Evolutionary conservation across 2,113 vertebrate genomes (phyloP), one percentile per base, ranked within the genome.

Genomic region (Brienomyrus longianalis): DNA sequence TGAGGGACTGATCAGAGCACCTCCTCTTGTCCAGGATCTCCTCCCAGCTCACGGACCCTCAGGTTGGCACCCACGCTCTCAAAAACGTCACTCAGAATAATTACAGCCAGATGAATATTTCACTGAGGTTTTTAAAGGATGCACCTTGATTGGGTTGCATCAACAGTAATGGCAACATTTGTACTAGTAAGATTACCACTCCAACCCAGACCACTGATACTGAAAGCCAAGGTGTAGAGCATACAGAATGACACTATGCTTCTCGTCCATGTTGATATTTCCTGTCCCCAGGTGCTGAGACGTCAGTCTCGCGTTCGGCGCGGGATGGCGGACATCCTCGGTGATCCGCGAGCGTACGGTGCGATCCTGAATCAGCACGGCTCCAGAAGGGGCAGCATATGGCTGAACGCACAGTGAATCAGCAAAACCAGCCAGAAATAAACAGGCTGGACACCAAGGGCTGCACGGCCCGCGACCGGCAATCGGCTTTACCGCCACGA

Each of bases 341-440:
- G 74, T 13, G 15, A 19, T 7, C 74, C 2, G 35, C 35, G 17
- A 35, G 6, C 13, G 23, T 15, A 13, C 21, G 48, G 48, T 2
- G 45, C 27, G 83, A 86, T 86, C 47, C 83, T 51, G 83, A 86
- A 31, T 86, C 83, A 50, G 83, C 83, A 51, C 11, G n/a, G 23
- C 48, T 86, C 83, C 83, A 86, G 48, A 10, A 21, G 83, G 48
- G 35, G 21, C 17, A 13, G 83, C 83, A 86, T 86, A 86, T 50
- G 83, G 83, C 83, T 27, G 21, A 48, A n/a, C 48, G 48, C 48
- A 51, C 83, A 48, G 83, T 85, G 83, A 85, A 27, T 85, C 43
- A 85, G 83, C 83, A 85, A 27, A 85, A 85, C 9, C 9, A 17
- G 83, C 83, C 47, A 85, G 83, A 48, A 85, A 48, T 85, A 86